Evolutionary conservation across 2,888 invertebrate genomes (phyloP), one percentile per base, ranked within the genome.

Genomic region (Trichopoda pennipes): DNA sequence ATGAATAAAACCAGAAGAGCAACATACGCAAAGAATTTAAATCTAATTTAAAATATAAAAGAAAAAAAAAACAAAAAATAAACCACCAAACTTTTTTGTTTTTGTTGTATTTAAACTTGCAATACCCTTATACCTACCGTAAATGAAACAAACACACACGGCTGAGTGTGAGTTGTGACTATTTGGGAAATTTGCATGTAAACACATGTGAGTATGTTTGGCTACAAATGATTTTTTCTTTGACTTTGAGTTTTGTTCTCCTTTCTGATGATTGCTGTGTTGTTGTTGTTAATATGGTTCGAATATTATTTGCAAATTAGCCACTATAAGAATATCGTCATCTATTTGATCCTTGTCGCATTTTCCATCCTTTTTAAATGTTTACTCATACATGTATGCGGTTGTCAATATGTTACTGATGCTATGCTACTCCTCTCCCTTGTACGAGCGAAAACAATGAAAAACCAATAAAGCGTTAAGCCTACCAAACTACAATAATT

Each of bases 241-340:
- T 69, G 53, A 69, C 53, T 66, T 53, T 58, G 51, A 21, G 19
- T 64, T 51, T 51, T 61, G 32, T 16, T 51, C 6, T 58, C 10
- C 23, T 73, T 68, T 60, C 23, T 83, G 84, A 80, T 78, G 82
- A 70, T 42, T 64, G 32, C 55, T 53, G 16, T 74, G 58, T 66
- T 53, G 75, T 69, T 73, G 68, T 72, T 44, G 16, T 44, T 44
- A 56, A 64, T 66, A 73, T 79, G 82, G 75, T 82, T 82, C 58
- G 84, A 85, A 87, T 88, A 89, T 89, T 89, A 89, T 89, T 89
- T 88, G 89, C 90, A 89, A 89, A 89, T 89, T 89, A 89, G 90
- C 90, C 85, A 85, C 80, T 77, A 78, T 80, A 83, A 84, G 80
- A 81, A 76, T 68, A 53, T 53, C 68, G 55, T 77, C 70, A 19